These are phyloP conservation scores for Gallinago solitaria DNA, from an alignment of 2,797 vertebrate species.

Conservation along the genomic window DNA sequence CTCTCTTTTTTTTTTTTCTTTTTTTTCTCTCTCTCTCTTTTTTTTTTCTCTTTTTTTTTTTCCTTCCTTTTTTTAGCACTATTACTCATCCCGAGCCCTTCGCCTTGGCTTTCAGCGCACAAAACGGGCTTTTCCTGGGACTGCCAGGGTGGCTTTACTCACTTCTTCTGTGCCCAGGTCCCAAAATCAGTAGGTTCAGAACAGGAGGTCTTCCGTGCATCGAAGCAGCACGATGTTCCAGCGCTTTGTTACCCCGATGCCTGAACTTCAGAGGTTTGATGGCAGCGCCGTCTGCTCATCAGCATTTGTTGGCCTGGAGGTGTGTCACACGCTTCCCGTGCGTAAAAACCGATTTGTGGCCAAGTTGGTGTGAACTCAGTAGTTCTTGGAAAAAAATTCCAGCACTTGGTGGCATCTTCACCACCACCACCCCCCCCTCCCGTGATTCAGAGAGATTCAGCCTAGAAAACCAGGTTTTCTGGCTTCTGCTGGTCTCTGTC, in stretches of 20 bases:
- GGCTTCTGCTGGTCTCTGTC: neutral
- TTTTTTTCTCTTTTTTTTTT: too few relatives aligned
- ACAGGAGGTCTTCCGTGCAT: rapidly evolving
- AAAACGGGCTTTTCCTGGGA: neutral
- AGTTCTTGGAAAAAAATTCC: neutral
- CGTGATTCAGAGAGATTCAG: neutral
- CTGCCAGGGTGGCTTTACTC: neutral
- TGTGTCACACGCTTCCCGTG: rapidly evolving
- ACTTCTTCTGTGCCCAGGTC: neutral
- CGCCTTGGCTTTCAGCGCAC: neutral
- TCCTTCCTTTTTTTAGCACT: neutral
- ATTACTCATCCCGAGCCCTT: neutral
- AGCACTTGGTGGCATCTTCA: neutral
- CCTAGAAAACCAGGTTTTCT: neutral
- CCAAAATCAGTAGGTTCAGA: neutral
- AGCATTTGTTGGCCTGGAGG: neutral
- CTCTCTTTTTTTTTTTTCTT: too few relatives aligned
- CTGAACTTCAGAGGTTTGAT: neutral
- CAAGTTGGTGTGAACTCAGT: neutral
- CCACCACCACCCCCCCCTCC: neutral
- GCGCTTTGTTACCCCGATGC: neutral
- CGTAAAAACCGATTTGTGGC: rapidly evolving
- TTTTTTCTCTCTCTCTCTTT: too few relatives aligned
- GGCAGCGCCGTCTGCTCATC: neutral
- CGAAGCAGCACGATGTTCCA: too few relatives aligned